Evolutionary conservation across 2,888 invertebrate genomes (phyloP), one percentile per base, ranked within the genome.

Genomic region (Orthosia incerta): DNA sequence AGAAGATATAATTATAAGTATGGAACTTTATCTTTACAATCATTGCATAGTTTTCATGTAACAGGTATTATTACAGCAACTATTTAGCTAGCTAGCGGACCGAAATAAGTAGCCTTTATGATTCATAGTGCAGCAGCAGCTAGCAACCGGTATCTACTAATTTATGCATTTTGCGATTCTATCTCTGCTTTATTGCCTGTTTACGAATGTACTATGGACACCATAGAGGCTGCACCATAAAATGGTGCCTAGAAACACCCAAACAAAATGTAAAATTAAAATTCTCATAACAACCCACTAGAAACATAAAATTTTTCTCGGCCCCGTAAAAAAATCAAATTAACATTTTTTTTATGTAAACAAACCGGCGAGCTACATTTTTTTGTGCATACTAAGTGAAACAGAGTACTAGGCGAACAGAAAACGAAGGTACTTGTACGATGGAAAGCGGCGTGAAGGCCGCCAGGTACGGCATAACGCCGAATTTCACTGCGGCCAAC

Each of bases 401-500:
- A 74, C 83, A 74, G 79, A 82, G 85, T 93, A 94, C 93, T 82
- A 93, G 93, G 93, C 88, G 79, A 66, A 80, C 91, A 93, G 90
- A 91, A 91, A 91, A 84, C 88, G 89, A 90, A 91, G 90, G 92
- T 90, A 77, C 81, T 77, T 77, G 89, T 89, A 82, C 76, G 89
- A 88, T 92, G 89, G 93, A 93, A 93, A 93, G 93, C 91, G 92
- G 88, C 84, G 87, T 89, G 92, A 93, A 93, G 93, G 93, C 90
- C 93, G 89, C 77, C 89, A 71, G 87, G 89, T 89, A 85, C 86
- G 72, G 82, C 82, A 74, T 85, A 84, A 82, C 90, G 92, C 93
- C 93, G 92, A 93, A 93, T 93, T 93, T 93, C 93, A 93, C 91
- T 89, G 89, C 88, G 92, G 92, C 85, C 93, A 92, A 90, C 91